These are phyloP conservation scores for Melanotaenia duboulayi DNA, from an alignment of 2,113 vertebrate genomes.

Conservation along the genomic window DNA sequence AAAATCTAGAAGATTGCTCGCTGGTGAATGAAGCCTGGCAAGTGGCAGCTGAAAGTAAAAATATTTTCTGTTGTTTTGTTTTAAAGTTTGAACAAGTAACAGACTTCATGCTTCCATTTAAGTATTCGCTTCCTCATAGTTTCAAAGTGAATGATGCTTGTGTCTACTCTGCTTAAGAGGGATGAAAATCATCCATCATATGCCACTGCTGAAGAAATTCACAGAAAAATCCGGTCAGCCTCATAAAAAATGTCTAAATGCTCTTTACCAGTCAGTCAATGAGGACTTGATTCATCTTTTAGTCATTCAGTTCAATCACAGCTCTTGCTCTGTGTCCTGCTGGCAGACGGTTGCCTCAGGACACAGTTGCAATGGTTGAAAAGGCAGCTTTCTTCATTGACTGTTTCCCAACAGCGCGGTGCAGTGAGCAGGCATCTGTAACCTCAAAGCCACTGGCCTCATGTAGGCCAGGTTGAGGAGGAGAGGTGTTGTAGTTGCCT, in stretches of 20 bases:
- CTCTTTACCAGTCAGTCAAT: slow-evolving; percentile 6
- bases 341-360: slow-evolving; percentile 27
- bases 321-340: neutral
- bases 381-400: slow-evolving; percentile 6
- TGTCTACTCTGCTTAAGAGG: slow-evolving; percentile 13
- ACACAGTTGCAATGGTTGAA: slow-evolving; percentile 1
- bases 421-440: slow-evolving; percentile 23
- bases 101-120: slow-evolving; percentile 39
- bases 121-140: slow-evolving; percentile 2
- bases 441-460: slow-evolving; percentile 29
- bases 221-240: neutral
- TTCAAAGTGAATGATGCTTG: slow-evolving; percentile 30
- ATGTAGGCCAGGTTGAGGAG: slow-evolving; percentile 58
- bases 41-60: neutral
- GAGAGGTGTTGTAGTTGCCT: slow-evolving; percentile 51
- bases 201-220: neutral
- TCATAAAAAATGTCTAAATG: neutral
- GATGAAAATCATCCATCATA: neutral
- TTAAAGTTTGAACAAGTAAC: neutral
- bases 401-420: slow-evolving; percentile 1
- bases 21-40: too few species aligned
- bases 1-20: neutral
- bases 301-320: slow-evolving; percentile 16
- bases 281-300: neutral
- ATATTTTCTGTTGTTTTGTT: neutral